Conservation (phyloP, 1,140 invertebrate species). For the Augochlora pura region DNA sequence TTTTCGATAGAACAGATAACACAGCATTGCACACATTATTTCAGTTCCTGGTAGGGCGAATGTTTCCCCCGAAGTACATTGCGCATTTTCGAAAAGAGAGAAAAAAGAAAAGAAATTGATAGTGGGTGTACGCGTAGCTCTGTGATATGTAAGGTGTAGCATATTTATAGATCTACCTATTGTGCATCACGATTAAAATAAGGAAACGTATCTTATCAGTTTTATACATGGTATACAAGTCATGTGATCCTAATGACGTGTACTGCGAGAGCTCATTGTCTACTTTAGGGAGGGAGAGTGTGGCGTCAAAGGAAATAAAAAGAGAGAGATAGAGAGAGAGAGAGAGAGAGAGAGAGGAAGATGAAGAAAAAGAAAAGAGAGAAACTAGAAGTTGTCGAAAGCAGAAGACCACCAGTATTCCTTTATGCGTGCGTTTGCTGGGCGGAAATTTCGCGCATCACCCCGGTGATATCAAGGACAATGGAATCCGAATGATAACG, state of each 20-base stretch:
- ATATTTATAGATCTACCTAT: slow-evolving; percentile 76
- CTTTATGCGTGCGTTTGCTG: slow-evolving; percentile 17
- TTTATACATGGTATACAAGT: slow-evolving; percentile 72
- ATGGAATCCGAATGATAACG: background rate
- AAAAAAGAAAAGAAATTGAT: slow-evolving; percentile 54
- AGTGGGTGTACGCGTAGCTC: slow-evolving; percentile 78
- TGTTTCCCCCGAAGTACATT: slow-evolving; percentile 1
- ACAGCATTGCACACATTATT: background rate
- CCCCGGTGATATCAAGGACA: background rate
- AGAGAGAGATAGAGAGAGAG: background rate
- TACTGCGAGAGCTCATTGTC: slow-evolving; percentile 51
- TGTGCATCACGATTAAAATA: slow-evolving; percentile 73
- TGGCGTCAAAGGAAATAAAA: background rate
- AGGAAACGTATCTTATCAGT: slow-evolving; percentile 73
- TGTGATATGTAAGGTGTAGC: slow-evolving; percentile 81
- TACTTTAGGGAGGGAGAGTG: slow-evolving; percentile 42
- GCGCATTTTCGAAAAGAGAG: slow-evolving; percentile 2
- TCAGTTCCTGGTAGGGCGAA: slow-evolving; percentile 1
- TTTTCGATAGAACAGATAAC: background rate
- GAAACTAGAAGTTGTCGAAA: slow-evolving; percentile 28
- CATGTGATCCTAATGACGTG: slow-evolving; percentile 67
- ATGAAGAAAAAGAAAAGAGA: slow-evolving; percentile 7
- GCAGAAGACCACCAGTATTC: slow-evolving; percentile 44
- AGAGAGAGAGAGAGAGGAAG: background rate
- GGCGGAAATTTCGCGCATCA: slow-evolving; percentile 12